Conservation (phyloP, 2,797 vertebrate genomes). For the Poecilia gillii region DNA sequence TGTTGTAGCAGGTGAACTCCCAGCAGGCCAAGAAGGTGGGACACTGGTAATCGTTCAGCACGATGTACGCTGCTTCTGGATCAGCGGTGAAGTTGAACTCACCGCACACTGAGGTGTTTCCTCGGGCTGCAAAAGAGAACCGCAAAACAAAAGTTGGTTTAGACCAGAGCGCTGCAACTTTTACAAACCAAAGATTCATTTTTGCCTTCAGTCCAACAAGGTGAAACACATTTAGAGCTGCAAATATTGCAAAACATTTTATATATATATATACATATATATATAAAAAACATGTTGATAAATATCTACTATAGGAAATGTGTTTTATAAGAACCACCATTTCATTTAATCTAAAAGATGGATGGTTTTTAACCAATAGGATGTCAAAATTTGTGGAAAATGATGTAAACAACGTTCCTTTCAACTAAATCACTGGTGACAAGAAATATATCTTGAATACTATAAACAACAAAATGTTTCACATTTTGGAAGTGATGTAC, state of each 20-base stretch:
- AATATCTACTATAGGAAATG: background rate
- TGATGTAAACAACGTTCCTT: background rate
- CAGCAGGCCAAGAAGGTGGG: constrained; percentile 82
- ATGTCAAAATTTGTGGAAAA: background rate
- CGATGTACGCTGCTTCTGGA: constrained; percentile 85
- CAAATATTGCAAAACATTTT: background rate
- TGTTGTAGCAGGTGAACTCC: constrained; percentile 83
- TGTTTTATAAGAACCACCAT: background rate
- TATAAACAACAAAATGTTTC: background rate
- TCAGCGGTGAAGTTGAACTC: constrained; percentile 86
- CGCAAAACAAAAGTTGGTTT: background rate
- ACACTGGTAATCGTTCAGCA: constrained; percentile 82
- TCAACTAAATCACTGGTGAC: background rate
- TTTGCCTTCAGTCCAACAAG: background rate
- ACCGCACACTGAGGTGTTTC: constrained; percentile 79
- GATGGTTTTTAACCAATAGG: background rate
- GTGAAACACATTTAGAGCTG: background rate
- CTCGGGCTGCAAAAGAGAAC: constrained; percentile 70
- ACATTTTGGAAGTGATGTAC: background rate
- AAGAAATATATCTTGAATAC: no score
- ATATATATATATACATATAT: no score
- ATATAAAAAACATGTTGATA: background rate
- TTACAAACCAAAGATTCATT: background rate
- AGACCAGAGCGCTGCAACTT: background rate
- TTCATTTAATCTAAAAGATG: background rate